These are phyloP conservation scores for Imbricaverruca yamaguchii DNA, from an alignment of 2,888 invertebrate genomes.

Conservation along the genomic window DNA sequence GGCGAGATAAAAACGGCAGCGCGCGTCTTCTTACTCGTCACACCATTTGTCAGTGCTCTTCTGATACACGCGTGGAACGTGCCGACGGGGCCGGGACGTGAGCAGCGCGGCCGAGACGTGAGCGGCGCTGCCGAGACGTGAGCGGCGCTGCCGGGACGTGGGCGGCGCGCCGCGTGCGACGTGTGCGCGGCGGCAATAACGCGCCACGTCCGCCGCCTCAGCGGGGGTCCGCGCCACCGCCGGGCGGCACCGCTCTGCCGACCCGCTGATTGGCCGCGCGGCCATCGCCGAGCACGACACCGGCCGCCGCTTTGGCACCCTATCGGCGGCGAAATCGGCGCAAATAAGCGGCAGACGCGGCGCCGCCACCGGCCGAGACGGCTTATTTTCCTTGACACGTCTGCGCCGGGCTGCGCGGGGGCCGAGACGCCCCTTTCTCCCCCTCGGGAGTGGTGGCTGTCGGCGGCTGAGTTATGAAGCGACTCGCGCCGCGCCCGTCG, in stretches of 20 bases:
- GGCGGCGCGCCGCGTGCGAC: too few species aligned
- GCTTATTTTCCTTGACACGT: slow-evolving; percentile 4
- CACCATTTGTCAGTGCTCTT: neutral
- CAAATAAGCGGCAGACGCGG: neutral
- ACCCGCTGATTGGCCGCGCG: too few species aligned
- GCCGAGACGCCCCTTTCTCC: too few species aligned
- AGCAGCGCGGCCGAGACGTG: neutral
- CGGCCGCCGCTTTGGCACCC: too few species aligned
- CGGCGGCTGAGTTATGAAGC: neutral
- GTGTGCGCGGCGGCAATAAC: too few species aligned
- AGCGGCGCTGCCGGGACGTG: too few species aligned
- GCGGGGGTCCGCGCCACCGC: too few species aligned
- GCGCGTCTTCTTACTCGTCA: neutral
- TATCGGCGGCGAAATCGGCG: neutral
- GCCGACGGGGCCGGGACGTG: neutral
- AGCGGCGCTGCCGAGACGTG: too few species aligned
- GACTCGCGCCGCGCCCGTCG: neutral
- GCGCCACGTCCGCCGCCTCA: too few species aligned
- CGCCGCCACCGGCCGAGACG: slow-evolving; percentile 1
- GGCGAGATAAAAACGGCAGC: neutral
- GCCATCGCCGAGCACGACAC: too few species aligned
- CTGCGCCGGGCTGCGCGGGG: neutral
- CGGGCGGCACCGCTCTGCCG: too few species aligned
- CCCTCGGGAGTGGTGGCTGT: too few species aligned
- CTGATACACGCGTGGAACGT: neutral